Base-by-base conservation (phyloP, 2,113 vertebrate genomes). In the Scytalopus superciliaris region DNA sequence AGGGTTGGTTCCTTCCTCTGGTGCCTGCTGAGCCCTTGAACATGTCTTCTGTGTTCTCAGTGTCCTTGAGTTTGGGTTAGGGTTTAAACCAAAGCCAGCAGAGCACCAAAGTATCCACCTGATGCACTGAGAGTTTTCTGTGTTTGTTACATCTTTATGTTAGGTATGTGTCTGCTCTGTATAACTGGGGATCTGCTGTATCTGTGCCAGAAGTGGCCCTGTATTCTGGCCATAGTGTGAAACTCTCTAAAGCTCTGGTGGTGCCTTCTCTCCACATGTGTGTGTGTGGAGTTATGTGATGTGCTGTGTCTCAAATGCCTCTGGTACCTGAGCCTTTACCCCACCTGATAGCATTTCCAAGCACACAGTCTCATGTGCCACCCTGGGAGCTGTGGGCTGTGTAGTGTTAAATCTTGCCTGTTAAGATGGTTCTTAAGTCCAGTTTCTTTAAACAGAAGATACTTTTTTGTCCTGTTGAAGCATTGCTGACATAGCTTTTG, bases 381-480 rank as follows among this genome's bases (percentile, higher is more conserved):
- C 23, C 14, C 13, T 1, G 5, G 75, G 87, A 93, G 33, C 49
- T 64, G 22, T 62, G 70, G 62, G 23, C 27, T 73, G 39, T 27
- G 33, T 40, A 35, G 25, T 17, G 40, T 76, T 90, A 69, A 60
- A 62, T 88, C 42, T 79, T 88, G 39, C 66, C 37, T 79, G 69
- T 90, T 87, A 73, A 63, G 53, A 39, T 75, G 39, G 44, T n/a
- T 68, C 67, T 62, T 24, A 37, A 47, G 52, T 86, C 45, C 25
- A 39, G 5, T 56, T 94, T 63, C 33, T 88, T 89, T 67, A 81
- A 93, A 87, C 80, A 96, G 95, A 95, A 90, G 76, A 73, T 82
- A 25, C 52, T 94, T 94, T 81, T 81, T 68, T 96, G 76, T 66
- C 89, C 89, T 84, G 28, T 31, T 83, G 91, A 91, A 96, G 86